Conservation (phyloP, 2,797 vertebrate genomes). For the Chaenodraco wilsoni region DNA sequence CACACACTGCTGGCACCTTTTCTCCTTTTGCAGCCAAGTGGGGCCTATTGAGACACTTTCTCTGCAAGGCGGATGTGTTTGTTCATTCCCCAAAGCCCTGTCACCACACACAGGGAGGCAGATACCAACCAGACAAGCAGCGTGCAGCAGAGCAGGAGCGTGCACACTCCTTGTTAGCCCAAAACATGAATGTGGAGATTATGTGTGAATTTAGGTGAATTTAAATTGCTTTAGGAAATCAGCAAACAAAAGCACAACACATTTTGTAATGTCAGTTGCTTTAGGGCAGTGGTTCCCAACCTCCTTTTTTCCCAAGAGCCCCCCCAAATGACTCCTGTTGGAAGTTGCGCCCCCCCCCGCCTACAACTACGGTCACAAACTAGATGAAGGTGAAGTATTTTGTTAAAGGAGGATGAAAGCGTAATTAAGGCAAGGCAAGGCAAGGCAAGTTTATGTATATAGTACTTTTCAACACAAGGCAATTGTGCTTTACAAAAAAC, state of each 20-base stretch:
- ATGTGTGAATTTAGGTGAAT: background rate
- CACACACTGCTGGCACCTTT: conserved; percentile 48
- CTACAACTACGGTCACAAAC: too few species aligned
- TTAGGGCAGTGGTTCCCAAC: too few species aligned
- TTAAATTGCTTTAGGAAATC: background rate
- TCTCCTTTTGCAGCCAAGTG: conserved; percentile 47
- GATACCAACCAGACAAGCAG: conserved; percentile 29
- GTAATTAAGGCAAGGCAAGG: too few species aligned
- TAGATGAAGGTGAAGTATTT: too few species aligned
- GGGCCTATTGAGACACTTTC: conserved; percentile 38
- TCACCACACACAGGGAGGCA: conserved; percentile 34
- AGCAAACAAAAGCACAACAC: background rate
- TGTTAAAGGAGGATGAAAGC: too few species aligned
- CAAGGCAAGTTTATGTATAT: too few species aligned
- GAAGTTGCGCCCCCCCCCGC: too few species aligned
- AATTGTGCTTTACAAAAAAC: too few species aligned
- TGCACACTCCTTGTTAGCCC: background rate
- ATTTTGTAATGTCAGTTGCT: background rate
- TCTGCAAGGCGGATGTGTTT: conserved; percentile 53
- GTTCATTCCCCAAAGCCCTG: conserved; percentile 51
- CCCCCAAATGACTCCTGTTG: too few species aligned
- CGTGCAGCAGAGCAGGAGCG: conserved; percentile 15
- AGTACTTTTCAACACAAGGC: too few species aligned
- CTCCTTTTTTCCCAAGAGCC: too few species aligned
- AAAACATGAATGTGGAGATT: background rate